Evolutionary conservation across 2,888 invertebrate species (phyloP), one percentile per base, ranked within the genome.

Genomic region (Noctua comes): DNA sequence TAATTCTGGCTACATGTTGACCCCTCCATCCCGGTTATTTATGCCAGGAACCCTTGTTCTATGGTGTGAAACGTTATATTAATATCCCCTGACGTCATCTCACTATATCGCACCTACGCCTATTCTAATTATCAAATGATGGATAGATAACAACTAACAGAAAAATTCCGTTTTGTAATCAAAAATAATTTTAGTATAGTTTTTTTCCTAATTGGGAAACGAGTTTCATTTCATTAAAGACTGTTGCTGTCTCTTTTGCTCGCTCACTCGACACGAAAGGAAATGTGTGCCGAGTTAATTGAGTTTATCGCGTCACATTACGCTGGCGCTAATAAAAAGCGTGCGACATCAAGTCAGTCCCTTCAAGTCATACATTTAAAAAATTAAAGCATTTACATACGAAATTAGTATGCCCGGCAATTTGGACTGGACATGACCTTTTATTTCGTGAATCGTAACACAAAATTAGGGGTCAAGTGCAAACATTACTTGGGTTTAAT

Each of bases 71-170:
- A 75, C 69, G 46, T 48, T 83, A 66, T 86, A 88, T 80, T 78
- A 83, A 86, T 88, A 85, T 46, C n/a, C 57, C 24, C n/a, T 85
- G 79, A 88, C 87, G 88, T 86, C 88, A 86, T 27, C 13, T 4
- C 59, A 62, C 59, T 76, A 27, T 54, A 73, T 79, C 76, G 24
- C 76, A 76, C 77, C 68, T 68, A 86, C 76, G 68, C 74, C 43
- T 76, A 46, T 79, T 86, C 57, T 83, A 85, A 85, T 85, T 85
- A 82, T 51, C 59, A 76, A 84, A 74, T 69, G 54, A 78, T 70
- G 48, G 57, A n/a, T 71, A 68, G 54, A 73, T 85, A 82, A 73
- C 62, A 83, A 46, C 65, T 74, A 69, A 43, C 40, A 74, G 46
- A 62, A 81, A 81, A 70, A 73, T 75, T 75, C 57, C 66, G 69